phyloP scores from a whole-genome alignment of 2,113 vertebrate genomes.

The Siphamia tubifer region DNA sequence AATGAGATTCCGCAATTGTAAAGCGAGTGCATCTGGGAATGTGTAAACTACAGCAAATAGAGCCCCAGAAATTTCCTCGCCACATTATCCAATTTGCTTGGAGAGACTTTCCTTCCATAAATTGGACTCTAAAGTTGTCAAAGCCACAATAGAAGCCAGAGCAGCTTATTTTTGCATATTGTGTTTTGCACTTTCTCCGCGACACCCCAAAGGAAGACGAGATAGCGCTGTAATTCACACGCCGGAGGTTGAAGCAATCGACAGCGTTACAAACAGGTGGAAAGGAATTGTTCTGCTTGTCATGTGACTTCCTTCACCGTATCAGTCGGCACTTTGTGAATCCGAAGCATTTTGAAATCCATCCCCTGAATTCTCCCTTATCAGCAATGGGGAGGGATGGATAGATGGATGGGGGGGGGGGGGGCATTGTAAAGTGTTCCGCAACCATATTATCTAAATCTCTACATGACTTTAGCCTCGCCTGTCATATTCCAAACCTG shows the following conservation, averaged over 20 bases:
- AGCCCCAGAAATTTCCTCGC: conserved; percentile 7
- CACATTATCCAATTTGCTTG: conserved; percentile 39
- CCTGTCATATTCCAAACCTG: conserved; percentile 59
- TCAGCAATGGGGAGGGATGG: conserved; percentile 46
- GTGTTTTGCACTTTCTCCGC: conserved; percentile 20
- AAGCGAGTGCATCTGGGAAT: conserved; percentile 20
- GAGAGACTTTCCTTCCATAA: conserved; percentile 23
- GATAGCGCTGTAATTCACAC: conserved; percentile 28
- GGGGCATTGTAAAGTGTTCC: conserved; percentile 44
- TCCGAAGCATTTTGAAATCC: conserved; percentile 53
- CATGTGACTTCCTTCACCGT: conserved; percentile 43
- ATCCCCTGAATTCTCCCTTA: conserved; percentile 49
- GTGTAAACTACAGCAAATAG: conserved; percentile 29
- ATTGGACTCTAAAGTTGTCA: conserved; percentile 34
- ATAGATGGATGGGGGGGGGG: conserved; percentile 65
- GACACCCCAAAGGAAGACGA: conserved; percentile 1
- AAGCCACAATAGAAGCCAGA: conserved; percentile 18
- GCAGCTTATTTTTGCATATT: conserved; percentile 11
- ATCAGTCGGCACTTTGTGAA: conserved; percentile 39
- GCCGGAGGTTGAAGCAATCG: not conserved
- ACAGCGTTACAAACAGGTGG: conserved; percentile 16
- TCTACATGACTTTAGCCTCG: conserved; percentile 51
- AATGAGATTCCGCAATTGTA: conserved; percentile 15
- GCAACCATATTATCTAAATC: conserved; percentile 70
- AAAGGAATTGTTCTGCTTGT: conserved; percentile 48